A percentile compares a stretch with the other conserved stretches of the same genome.
Evolutionary conservation across 2,113 vertebrate genomes (phyloP).

Genomic region (Acinonyx jubatus): DNA sequence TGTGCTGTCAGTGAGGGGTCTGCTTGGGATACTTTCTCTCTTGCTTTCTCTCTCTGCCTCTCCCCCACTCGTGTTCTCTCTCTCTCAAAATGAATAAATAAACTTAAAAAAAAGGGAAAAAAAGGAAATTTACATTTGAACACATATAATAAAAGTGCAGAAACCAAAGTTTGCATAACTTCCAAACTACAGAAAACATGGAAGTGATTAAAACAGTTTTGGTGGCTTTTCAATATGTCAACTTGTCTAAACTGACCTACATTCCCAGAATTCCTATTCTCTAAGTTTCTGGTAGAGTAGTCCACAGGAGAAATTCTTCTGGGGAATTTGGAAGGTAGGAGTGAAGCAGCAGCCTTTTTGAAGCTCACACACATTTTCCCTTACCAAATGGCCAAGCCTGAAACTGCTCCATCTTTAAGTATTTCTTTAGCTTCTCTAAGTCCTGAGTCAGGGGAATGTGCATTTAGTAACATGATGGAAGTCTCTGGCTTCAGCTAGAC

Average conservation of each 20-base stretch:
- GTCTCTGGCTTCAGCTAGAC: background rate
- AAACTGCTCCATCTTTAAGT: background rate
- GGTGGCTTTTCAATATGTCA: background rate
- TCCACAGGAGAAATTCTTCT: background rate
- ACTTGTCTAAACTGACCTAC: background rate
- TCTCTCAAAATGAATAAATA: too few relatives aligned
- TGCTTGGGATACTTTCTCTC: too few relatives aligned
- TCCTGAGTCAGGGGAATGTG: background rate
- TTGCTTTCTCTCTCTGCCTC: too few relatives aligned
- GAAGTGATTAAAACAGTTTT: background rate
- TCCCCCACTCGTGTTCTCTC: too few relatives aligned
- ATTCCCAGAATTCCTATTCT: background rate
- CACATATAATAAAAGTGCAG: background rate
- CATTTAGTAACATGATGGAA: background rate
- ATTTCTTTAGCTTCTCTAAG: background rate
- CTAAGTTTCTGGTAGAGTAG: background rate
- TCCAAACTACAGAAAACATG: background rate
- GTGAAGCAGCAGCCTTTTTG: background rate
- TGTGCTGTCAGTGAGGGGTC: too few relatives aligned
- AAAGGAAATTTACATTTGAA: background rate
- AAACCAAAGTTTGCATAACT: background rate
- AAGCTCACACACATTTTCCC: background rate
- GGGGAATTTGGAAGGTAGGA: background rate
- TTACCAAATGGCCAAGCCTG: background rate
- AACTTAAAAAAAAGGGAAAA: too few relatives aligned